A percentile compares a stretch with the other conserved stretches of the same genome.
phyloP scores from a whole-genome alignment of 2,113 vertebrate species.

The Beaufortia kweichowensis region DNA sequence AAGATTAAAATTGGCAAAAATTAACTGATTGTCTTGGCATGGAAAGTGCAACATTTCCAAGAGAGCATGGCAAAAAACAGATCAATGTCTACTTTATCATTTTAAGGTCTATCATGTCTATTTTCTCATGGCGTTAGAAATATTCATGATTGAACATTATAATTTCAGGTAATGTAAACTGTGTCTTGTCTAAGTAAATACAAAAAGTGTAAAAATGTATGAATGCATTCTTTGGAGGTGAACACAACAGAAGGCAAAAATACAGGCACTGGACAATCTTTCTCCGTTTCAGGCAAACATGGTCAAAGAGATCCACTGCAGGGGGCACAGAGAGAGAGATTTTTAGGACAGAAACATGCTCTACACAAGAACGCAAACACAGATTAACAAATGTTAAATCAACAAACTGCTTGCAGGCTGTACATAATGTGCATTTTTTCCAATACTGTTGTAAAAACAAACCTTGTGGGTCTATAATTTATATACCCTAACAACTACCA shows the following conservation, averaged over 20 bases:
- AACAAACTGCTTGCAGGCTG: not conserved
- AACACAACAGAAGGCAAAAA: constrained; percentile 24
- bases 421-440: no score
- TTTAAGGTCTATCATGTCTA: not conserved
- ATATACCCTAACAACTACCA: no score
- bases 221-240: constrained; percentile 65
- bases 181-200: not conserved
- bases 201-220: constrained; percentile 9
- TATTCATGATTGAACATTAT: not conserved
- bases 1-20: constrained; percentile 3
- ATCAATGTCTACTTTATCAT: no score
- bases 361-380: not conserved
- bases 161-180: not conserved
- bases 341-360: not conserved
- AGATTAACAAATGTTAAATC: not conserved
- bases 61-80: not conserved
- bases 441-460: no score
- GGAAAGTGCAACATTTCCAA: not conserved
- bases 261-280: not conserved
- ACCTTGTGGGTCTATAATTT: no score
- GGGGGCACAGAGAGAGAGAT: constrained; percentile 8
- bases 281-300: constrained; percentile 73
- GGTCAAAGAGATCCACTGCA: constrained; percentile 75
- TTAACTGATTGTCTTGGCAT: constrained; percentile 16
- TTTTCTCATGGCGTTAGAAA: not conserved